Conservation (phyloP, 2,797 vertebrate species). For the Malacoctenus gilli region DNA sequence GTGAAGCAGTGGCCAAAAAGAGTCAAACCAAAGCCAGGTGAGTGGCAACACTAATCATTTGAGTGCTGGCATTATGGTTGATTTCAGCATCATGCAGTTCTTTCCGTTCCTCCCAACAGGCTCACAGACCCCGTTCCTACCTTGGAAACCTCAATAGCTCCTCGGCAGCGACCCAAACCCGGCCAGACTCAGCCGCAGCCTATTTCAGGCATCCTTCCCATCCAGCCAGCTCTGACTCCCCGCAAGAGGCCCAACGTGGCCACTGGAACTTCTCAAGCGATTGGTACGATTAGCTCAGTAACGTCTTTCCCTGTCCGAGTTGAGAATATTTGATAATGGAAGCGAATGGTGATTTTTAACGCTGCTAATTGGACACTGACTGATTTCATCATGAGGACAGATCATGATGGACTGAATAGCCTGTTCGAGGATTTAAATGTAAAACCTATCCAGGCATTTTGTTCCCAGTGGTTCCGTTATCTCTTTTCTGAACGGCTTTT, state of each 20-base stretch:
- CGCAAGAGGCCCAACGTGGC: slow-evolving; percentile 89
- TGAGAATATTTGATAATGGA: no score
- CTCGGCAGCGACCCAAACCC: slow-evolving; percentile 96
- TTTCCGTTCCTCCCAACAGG: slow-evolving; percentile 68
- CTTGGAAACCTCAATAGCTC: slow-evolving; percentile 95
- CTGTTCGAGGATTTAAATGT: slow-evolving; percentile 26
- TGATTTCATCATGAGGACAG: neutral
- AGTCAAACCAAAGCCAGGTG: slow-evolving; percentile 96
- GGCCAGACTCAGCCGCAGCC: slow-evolving; percentile 94
- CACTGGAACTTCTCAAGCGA: slow-evolving; percentile 75
- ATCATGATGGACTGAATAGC: slow-evolving; percentile 25
- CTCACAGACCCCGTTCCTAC: slow-evolving; percentile 95
- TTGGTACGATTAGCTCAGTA: slow-evolving; percentile 77
- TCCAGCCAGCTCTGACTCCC: slow-evolving; percentile 94
- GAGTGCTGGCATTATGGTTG: neutral
- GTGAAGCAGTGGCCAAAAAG: slow-evolving; percentile 97
- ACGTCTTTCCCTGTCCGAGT: no score
- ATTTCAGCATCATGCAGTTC: neutral
- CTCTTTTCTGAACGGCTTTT: no score
- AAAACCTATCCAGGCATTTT: slow-evolving; percentile 5
- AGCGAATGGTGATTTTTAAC: neutral
- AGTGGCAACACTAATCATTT: slow-evolving; percentile 37
- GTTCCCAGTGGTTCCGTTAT: slow-evolving; percentile 10
- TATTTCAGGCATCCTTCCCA: slow-evolving; percentile 93
- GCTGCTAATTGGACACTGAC: neutral